Base-by-base conservation (phyloP, 64 coral and sea anemone genomes). In the Cladopsammia gracilis region DNA sequence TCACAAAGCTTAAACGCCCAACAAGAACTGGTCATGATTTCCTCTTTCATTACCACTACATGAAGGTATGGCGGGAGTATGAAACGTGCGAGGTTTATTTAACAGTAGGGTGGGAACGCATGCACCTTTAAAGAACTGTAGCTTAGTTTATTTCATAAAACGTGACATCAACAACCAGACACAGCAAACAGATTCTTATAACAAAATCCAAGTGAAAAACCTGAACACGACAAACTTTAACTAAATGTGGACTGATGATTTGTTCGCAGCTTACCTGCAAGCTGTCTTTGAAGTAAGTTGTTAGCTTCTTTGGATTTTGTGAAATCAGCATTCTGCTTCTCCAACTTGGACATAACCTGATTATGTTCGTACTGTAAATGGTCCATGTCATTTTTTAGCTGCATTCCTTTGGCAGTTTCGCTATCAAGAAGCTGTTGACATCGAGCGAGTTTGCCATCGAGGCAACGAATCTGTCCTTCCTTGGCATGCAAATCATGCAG, bases 401-500 rank as follows among this genome's bases (percentile, higher is more conserved):
- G 88, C 43, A 50, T 19, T 25, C 34, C 56, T 73, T 49, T 98
- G 13, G 66, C 60, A 10, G 53, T 54, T 60, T 98, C 93, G 60
- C 19, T 85, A 6, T 98, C 96, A 6, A 98, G 75, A 24, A 78
- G 76, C 49, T 98, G 93, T 10, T 98, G 95, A 6, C 52, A 25
- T 47, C 91, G 74, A 43, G 54, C 87, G 11, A 98, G 65, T 64
- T 98, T 89, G 1, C 96, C 96, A 73, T 98, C 89, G 5, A 98
- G 48, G 83, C 96, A 95, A 79, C 93, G 91, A 5, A 95, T 70
- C 20, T 86, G 83, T 22, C 78, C 83, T 34, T 98, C 96, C 14
- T 95, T 98, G 3, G 80, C 82, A 46, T 98, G 85, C 24, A 98
- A 88, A 54, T 98, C 96, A 25, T 95, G 93, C n/a, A 92, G 45